Evolutionary conservation across 1,140 invertebrate genomes (phyloP), one percentile per base, ranked within the genome.

Genomic region (Conus ventricosus): DNA sequence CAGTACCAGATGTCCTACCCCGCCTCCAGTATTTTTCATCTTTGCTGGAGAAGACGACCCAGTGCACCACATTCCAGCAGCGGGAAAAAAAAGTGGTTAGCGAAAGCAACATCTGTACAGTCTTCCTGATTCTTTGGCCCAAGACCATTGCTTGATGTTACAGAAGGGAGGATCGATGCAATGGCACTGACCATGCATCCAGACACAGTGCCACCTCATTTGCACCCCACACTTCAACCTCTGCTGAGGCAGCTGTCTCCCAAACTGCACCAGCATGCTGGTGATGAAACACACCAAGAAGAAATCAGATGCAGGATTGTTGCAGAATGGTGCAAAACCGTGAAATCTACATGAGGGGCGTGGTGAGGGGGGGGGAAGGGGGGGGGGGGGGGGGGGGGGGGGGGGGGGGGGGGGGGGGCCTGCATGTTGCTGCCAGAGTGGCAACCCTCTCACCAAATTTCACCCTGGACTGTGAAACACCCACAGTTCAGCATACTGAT

Each of bases 221-320:
- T 85, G 10, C 63, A 57, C 11, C 57, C 84, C 7, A n/a, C n/a
- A n/a, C 23, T 63, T 85, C n/a, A 11, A 63, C 63, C 23, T 5
- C 6, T 57, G 84, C 54, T 17, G 84, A 85, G 84, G 84, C 53
- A 85, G 63, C 25, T 85, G 84, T 39, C 25, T 85, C 8, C 84
- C 84, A 13, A 8, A 57, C 8, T 8, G 20, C 11, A 6, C 4
- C 13, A 85, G 84, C 63, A 8, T 20, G 20, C 25, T 85, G 20
- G 84, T 63, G 25, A 20, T 63, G 84, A 85, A 39, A 51, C 11
- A 84, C n/a, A 84, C 0, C 1, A 54, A 17, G 25, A 54, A 25
- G 82, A 84, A 84, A 84, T 84, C 25, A 27, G 82, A 53, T 54
- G 51, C 51, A 27, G 82, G 25, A 84, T 84, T 20, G 51, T 60